These are phyloP conservation scores for Centruroides vittatus DNA, from an alignment of 1,140 invertebrate genomes.

Conservation along the genomic window DNA sequence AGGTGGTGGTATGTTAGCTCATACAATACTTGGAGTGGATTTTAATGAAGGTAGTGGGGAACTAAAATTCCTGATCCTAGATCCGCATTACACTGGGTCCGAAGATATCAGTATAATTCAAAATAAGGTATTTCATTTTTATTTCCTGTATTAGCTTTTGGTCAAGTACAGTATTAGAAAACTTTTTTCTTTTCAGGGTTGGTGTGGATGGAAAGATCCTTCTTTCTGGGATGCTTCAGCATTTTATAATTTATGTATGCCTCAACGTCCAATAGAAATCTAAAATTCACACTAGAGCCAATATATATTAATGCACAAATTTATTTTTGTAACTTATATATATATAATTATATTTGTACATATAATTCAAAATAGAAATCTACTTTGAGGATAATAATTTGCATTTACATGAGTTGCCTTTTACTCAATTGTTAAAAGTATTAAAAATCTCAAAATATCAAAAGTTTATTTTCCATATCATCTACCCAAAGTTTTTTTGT, in stretches of 20 bases:
- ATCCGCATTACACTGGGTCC: constrained; percentile 90
- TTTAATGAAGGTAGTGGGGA: constrained; percentile 61
- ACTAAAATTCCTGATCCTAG: constrained; percentile 79
- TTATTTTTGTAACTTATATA: too few species aligned
- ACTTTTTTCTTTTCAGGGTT: constrained; percentile 43
- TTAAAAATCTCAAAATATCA: too few species aligned
- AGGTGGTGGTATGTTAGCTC: constrained; percentile 93
- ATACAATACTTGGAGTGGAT: constrained; percentile 91
- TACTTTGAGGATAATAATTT: too few species aligned
- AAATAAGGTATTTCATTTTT: constrained; percentile 28
- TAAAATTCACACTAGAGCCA: not conserved
- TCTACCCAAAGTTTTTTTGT: too few species aligned
- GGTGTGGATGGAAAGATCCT: constrained; percentile 84
- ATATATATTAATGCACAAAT: too few species aligned
- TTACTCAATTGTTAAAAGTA: too few species aligned
- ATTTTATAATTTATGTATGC: constrained; percentile 91
- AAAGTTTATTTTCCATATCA: too few species aligned
- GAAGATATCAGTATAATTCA: constrained; percentile 38
- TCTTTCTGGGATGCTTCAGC: constrained; percentile 85
- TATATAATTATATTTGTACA: too few species aligned
- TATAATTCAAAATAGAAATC: too few species aligned
- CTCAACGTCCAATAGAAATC: constrained; percentile 35
- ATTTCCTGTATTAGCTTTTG: too few species aligned
- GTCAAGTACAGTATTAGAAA: not conserved
- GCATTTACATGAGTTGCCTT: too few species aligned